Conservation (phyloP, 2,797 vertebrate species). For the Sandelia bainsii region DNA sequence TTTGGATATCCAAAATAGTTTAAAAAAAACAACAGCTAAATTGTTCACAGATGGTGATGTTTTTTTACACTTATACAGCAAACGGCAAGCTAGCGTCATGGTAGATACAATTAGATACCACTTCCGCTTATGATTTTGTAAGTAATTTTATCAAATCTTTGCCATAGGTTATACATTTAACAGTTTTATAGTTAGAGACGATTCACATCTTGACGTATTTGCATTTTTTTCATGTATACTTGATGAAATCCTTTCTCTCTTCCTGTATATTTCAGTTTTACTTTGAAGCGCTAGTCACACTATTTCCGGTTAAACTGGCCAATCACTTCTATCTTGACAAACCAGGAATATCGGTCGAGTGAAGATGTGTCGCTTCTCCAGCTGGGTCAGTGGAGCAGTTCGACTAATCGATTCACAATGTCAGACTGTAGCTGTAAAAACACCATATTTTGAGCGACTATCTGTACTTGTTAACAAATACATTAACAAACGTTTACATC, state of each 20-base stretch:
- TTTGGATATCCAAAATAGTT: fast-evolving
- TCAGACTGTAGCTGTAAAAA: too few species aligned
- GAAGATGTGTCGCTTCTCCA: slow-evolving; percentile 41
- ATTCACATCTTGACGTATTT: fast-evolving
- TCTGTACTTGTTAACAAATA: too few species aligned
- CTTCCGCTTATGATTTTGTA: slow-evolving; percentile 26
- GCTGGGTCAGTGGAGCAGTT: slow-evolving; percentile 67
- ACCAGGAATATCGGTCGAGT: slow-evolving; percentile 44
- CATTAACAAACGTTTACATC: too few species aligned
- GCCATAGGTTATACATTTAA: not conserved
- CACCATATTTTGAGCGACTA: too few species aligned
- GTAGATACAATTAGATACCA: fast-evolving
- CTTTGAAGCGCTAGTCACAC: not conserved
- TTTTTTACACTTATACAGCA: slow-evolving; percentile 22
- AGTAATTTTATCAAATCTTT: fast-evolving
- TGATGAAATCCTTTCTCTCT: too few species aligned
- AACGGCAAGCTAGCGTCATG: not conserved
- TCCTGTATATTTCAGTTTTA: slow-evolving; percentile 34
- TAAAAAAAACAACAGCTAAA: not conserved
- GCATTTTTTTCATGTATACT: too few species aligned
- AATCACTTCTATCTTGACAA: fast-evolving
- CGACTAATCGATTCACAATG: slow-evolving; percentile 36
- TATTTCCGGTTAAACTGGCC: slow-evolving; percentile 4
- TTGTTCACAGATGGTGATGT: not conserved
- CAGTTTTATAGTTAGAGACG: fast-evolving